Percentiles rank a stretch among this genome's conserved stretches.
Evolutionary conservation across 2,888 invertebrate genomes (phyloP).

Genomic region (Prosapia bicincta): DNA sequence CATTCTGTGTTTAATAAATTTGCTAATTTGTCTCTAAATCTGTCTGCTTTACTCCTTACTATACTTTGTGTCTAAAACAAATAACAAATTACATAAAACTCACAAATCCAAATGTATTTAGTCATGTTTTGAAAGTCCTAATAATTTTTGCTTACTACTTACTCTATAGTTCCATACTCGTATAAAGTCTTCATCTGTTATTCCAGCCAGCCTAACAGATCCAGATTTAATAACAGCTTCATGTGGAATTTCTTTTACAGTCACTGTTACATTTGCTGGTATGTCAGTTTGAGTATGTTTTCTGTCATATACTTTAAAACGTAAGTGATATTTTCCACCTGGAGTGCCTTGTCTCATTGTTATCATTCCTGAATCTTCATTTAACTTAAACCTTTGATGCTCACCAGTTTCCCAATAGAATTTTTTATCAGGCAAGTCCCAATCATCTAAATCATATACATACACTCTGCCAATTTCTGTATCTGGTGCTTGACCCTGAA

Average conservation of each 20-base stretch:
- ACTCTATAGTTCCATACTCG: constrained; percentile 87
- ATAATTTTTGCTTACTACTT: constrained; percentile 39
- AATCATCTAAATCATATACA: constrained; percentile 96
- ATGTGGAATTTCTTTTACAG: constrained; percentile 90
- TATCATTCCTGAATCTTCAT: constrained; percentile 92
- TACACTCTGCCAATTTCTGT: constrained; percentile 94
- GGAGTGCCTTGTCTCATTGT: constrained; percentile 91
- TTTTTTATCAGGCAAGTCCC: constrained; percentile 97
- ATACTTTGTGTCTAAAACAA: constrained; percentile 63
- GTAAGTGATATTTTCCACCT: constrained; percentile 78
- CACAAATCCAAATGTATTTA: no score
- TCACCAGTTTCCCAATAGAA: constrained; percentile 91
- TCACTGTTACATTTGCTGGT: constrained; percentile 93
- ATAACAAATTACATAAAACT: background rate
- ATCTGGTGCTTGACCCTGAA: constrained; percentile 80
- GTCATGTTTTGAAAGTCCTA: no score
- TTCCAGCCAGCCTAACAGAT: constrained; percentile 87
- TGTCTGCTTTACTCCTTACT: constrained; percentile 83
- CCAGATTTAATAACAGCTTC: constrained; percentile 95
- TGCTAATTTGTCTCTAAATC: constrained; percentile 83
- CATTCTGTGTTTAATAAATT: constrained; percentile 79
- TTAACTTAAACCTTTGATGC: constrained; percentile 82
- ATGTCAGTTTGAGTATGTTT: constrained; percentile 95
- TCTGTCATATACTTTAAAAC: constrained; percentile 81
- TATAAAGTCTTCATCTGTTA: constrained; percentile 95